Conservation (phyloP, 2,113 vertebrate species). For the Chiloscyllium plagiosum region DNA sequence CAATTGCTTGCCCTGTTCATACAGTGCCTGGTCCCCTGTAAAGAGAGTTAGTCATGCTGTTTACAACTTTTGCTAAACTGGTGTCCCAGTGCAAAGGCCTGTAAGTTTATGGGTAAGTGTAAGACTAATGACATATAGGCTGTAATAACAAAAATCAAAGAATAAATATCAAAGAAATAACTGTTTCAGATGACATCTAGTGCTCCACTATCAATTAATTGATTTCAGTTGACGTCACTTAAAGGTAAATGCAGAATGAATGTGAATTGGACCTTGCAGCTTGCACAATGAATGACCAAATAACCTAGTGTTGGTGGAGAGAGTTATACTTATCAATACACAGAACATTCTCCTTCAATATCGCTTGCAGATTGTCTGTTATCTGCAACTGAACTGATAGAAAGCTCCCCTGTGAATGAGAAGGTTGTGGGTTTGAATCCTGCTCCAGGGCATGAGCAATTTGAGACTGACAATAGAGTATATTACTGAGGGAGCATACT, state of each 20-base stretch:
- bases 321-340: background rate
- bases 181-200: background rate
- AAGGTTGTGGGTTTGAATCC: too few relatives aligned
- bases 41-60: background rate
- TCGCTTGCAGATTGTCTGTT: background rate
- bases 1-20: background rate
- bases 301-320: background rate
- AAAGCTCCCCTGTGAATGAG: too few relatives aligned
- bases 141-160: background rate
- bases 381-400: too few relatives aligned
- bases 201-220: background rate
- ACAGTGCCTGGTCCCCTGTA: background rate
- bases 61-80: background rate
- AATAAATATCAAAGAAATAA: background rate
- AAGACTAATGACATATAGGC: background rate
- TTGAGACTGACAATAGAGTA: too few relatives aligned
- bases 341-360: background rate
- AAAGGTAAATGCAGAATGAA: background rate
- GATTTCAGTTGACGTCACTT: background rate
- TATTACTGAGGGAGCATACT: background rate
- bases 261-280: background rate
- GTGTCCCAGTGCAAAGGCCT: background rate
- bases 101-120: background rate
- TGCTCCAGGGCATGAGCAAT: too few relatives aligned
- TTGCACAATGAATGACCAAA: background rate